Conservation (phyloP, 2,888 invertebrate genomes). For the Cheilosia variabilis region DNA sequence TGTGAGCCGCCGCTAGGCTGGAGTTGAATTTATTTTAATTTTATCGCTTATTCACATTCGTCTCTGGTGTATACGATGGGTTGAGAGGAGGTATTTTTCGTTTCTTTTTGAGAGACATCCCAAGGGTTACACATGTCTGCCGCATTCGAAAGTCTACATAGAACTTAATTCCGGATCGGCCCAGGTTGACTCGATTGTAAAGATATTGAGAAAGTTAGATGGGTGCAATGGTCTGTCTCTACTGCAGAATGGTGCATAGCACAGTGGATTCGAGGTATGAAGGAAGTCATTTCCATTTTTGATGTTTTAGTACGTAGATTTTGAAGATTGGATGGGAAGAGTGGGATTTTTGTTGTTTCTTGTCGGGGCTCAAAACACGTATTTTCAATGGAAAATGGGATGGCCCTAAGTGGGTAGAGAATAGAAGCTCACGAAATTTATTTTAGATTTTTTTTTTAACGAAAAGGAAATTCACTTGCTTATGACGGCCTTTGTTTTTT, state of each 20-base stretch:
- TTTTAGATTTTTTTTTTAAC: conserved; percentile 29
- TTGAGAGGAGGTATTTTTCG: neutral
- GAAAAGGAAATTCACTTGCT: neutral
- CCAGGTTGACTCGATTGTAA: conserved; percentile 65
- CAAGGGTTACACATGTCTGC: conserved; percentile 43
- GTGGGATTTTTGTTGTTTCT: conserved; percentile 35
- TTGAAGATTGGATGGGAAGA: conserved; percentile 12
- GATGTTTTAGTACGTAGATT: conserved; percentile 2
- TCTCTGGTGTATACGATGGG: neutral
- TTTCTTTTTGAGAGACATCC: conserved; percentile 16
- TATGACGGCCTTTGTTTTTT: neutral
- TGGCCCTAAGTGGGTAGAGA: conserved; percentile 64
- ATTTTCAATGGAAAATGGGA: conserved; percentile 44
- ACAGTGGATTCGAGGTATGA: conserved; percentile 19
- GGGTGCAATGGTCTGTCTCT: conserved; percentile 50
- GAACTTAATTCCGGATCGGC: conserved; percentile 66
- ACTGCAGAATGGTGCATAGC: neutral
- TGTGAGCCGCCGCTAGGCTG: conserved; percentile 10
- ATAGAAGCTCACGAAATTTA: conserved; percentile 48
- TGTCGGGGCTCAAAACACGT: conserved; percentile 58
- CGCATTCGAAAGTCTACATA: conserved; percentile 27
- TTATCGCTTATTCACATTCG: conserved; percentile 71
- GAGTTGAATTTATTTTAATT: conserved; percentile 67
- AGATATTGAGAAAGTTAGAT: conserved; percentile 69
- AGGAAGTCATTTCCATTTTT: conserved; percentile 53